Evolutionary conservation across 2,888 invertebrate species (phyloP), one percentile per base, ranked within the genome.

Genomic region (Leptinotarsa peninsularis): DNA sequence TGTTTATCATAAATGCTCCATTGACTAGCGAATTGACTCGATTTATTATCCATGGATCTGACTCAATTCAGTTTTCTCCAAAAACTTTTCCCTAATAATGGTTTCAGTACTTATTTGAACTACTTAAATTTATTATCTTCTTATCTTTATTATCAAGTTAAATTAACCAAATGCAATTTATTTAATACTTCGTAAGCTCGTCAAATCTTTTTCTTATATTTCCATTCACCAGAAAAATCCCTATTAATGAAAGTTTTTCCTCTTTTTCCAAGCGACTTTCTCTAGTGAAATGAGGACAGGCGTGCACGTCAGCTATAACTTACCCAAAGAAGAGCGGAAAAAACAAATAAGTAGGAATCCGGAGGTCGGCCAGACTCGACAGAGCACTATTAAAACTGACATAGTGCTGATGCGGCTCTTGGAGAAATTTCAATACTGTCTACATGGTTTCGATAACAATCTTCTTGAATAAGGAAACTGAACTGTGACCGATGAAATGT

Each of bases 261-360:
- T 1, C 63, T 17, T 10, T 63, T 33, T 43, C 18, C 33, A n/a
- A 17, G 63, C 63, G 18, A 33, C 63, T 43, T 43, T 33, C 63
- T 58, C 43, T 21, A 13, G 33, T 33, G 43, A 43, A 63, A 43
- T 63, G 63, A 43, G 43, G n/a, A 67, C 58, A 82, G 84, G 84
- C 83, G 85, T 85, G 85, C 81, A 78, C 73, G 76, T 82, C 82
- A 81, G 82, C 83, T 78, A 83, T 84, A 85, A 84, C 81, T 85
- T 80, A 82, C 75, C 73, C 80, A 43, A 71, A 73, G 73, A 80
- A 81, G 81, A 81, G 76, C 80, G 82, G 82, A 83, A 84, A 83
- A 82, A 82, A 82, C 83, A 82, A 84, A 84, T 82, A 82, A 83
- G 80, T 82, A 81, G 81, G 81, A 82, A 80, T 81, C 81, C 82